Percentiles rank a stretch among this genome's conserved stretches.
phyloP scores from a whole-genome alignment of 2,113 vertebrate species.

The Hylia prasina region DNA sequence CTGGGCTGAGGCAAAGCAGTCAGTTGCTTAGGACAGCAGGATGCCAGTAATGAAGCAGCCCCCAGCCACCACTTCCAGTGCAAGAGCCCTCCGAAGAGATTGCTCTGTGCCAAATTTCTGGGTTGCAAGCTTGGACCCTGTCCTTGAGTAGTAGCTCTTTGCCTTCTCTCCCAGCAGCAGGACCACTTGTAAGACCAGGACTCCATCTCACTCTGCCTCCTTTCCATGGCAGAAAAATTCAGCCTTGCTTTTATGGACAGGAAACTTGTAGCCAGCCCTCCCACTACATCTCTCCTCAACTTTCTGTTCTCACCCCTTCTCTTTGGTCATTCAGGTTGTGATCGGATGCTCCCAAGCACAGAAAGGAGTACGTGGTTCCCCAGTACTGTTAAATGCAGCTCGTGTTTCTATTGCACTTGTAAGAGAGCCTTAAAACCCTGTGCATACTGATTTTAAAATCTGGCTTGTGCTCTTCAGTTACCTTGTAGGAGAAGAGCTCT shows the following conservation, averaged over 20 bases:
- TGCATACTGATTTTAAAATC: background rate
- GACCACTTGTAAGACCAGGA: background rate
- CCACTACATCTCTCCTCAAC: background rate
- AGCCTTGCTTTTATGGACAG: background rate
- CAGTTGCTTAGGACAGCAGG: background rate
- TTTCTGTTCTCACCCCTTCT: background rate
- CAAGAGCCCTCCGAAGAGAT: background rate
- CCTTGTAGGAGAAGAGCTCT: constrained; percentile 96
- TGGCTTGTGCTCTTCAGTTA: constrained; percentile 74
- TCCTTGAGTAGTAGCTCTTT: background rate
- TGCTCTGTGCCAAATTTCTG: background rate
- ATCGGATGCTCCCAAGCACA: rapidly evolving
- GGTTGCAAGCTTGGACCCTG: rapidly evolving
- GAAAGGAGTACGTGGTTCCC: background rate
- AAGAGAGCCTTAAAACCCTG: background rate
- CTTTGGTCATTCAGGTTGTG: background rate
- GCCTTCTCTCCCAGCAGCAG: background rate
- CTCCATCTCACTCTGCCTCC: background rate
- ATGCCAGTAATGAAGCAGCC: background rate
- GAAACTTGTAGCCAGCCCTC: background rate
- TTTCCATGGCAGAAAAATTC: background rate
- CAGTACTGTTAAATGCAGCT: background rate
- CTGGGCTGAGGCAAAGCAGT: background rate
- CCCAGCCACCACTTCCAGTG: background rate
- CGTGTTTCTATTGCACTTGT: background rate